phyloP scores from a whole-genome alignment of 2,113 vertebrate genomes.

The Muntiacus reevesi region DNA sequence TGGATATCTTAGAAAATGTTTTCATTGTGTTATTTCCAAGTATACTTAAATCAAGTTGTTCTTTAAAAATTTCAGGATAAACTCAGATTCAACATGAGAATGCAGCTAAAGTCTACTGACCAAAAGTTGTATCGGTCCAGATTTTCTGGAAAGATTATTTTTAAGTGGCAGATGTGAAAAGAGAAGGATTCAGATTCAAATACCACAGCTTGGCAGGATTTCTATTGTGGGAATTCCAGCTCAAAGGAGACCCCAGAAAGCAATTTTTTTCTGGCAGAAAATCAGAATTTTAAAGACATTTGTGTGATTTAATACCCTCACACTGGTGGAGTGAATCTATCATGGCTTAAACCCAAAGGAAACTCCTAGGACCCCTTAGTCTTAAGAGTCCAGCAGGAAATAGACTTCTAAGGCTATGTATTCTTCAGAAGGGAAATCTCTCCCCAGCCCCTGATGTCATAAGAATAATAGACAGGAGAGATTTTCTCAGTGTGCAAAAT shows the following conservation, averaged over 20 bases:
- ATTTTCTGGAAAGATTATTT: conserved; percentile 21
- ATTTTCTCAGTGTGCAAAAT: neutral
- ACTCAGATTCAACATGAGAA: neutral
- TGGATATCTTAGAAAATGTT: conserved; percentile 18
- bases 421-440: neutral
- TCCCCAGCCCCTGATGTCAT: neutral
- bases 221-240: neutral
- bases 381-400: neutral
- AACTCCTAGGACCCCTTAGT: neutral
- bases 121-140: neutral
- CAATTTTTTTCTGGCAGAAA: neutral
- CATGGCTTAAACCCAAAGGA: neutral
- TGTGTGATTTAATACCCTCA: neutral
- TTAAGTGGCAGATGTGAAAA: neutral
- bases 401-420: neutral
- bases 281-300: neutral
- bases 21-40: conserved; percentile 25
- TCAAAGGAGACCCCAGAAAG: neutral
- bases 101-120: neutral
- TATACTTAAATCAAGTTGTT: conserved; percentile 3
- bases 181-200: neutral
- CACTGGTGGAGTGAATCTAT: neutral
- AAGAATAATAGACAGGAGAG: neutral
- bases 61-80: neutral
- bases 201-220: neutral